Conservation (phyloP, 2,888 invertebrate species). For the Macrostomum cliftonense region DNA sequence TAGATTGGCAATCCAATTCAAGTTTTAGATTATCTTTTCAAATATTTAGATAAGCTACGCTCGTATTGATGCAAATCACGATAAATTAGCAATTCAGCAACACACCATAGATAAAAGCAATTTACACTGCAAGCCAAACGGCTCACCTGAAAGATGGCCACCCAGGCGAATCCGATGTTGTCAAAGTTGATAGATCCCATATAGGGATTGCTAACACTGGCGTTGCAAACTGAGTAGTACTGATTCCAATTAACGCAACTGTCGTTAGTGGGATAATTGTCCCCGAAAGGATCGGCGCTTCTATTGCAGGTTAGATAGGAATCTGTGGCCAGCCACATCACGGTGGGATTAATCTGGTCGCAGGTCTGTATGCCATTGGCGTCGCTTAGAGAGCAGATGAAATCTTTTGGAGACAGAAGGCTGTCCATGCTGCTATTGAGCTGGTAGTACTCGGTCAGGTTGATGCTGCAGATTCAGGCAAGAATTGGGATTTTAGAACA, state of each 20-base stretch:
- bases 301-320: slow-evolving; percentile 58
- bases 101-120: too few relatives aligned
- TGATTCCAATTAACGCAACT: slow-evolving; percentile 96
- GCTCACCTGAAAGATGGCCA: slow-evolving; percentile 86
- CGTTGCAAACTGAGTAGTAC: slow-evolving; percentile 83
- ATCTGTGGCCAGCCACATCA: slow-evolving; percentile 53
- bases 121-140: too few relatives aligned
- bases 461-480: slow-evolving; percentile 17
- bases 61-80: too few relatives aligned
- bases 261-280: slow-evolving; percentile 35
- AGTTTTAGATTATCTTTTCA: too few relatives aligned
- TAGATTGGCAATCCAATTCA: too few relatives aligned
- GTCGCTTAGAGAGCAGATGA: slow-evolving; percentile 78
- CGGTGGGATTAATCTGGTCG: slow-evolving; percentile 42
- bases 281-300: slow-evolving; percentile 48
- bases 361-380: slow-evolving; percentile 87
- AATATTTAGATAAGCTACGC: too few relatives aligned
- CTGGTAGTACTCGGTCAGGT: slow-evolving; percentile 20
- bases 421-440: slow-evolving; percentile 12
- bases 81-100: too few relatives aligned
- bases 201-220: slow-evolving; percentile 84
- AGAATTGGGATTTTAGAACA: too few relatives aligned
- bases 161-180: slow-evolving; percentile 98
- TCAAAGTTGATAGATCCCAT: slow-evolving; percentile 98
- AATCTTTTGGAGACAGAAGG: slow-evolving; percentile 50